phyloP scores from a whole-genome alignment of 2,113 vertebrate species.

The Notechis scutatus region DNA sequence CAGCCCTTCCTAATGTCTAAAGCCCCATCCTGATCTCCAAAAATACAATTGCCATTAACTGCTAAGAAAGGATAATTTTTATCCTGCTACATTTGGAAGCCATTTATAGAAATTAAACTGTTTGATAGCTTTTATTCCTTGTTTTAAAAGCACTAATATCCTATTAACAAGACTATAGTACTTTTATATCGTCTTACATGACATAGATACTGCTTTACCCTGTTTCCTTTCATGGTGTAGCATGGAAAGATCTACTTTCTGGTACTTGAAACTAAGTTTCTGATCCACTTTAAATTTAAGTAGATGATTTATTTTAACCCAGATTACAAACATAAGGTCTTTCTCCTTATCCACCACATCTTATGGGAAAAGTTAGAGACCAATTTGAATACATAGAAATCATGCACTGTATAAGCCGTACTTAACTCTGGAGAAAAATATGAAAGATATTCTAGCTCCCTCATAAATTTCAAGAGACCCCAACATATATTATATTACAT shows the following conservation, averaged over 20 bases:
- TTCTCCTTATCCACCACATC: not conserved
- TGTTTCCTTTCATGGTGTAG: conserved; percentile 14
- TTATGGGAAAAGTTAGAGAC: not conserved
- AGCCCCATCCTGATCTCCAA: not conserved
- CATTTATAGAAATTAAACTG: not conserved
- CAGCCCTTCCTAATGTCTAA: not conserved
- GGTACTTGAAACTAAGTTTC: not conserved
- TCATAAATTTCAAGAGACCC: not conserved
- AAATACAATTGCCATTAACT: not conserved
- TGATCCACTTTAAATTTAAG: not conserved
- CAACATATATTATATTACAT: not conserved
- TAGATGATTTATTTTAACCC: not conserved
- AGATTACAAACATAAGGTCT: too few relatives aligned
- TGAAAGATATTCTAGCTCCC: not conserved
- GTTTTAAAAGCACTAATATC: conserved; percentile 17
- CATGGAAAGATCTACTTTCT: conserved; percentile 13
- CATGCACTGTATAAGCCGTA: not conserved
- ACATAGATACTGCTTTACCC: not conserved
- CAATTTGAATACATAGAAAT: not conserved
- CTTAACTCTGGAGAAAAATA: not conserved
- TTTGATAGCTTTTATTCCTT: not conserved
- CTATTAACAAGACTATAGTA: conserved; percentile 25
- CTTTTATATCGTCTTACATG: conserved; percentile 19
- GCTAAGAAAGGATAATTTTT: not conserved
- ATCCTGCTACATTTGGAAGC: conserved; percentile 33